These are phyloP conservation scores for Pterophyllum scalare DNA, from an alignment of 2,113 vertebrate genomes.

Conservation along the genomic window DNA sequence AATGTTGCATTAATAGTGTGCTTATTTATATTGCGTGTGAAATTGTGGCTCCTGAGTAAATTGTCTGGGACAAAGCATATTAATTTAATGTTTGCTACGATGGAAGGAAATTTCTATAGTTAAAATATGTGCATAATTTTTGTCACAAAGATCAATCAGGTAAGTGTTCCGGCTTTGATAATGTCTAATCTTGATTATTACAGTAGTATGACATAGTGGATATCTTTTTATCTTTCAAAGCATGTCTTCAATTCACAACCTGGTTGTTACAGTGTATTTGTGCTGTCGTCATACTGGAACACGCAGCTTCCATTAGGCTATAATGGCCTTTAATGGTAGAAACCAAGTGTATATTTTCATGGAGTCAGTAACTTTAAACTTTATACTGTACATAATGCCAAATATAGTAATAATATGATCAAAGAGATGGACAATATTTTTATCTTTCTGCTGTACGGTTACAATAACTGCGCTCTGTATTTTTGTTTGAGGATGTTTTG, in stretches of 20 bases:
- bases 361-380: no score
- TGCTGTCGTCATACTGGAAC: not conserved
- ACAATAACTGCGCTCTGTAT: rapidly evolving
- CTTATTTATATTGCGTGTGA: not conserved
- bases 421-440: not conserved
- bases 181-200: not conserved
- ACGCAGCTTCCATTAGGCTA: not conserved
- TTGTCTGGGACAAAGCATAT: not conserved
- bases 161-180: rapidly evolving
- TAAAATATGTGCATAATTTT: not conserved
- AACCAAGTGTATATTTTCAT: not conserved
- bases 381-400: no score
- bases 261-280: not conserved
- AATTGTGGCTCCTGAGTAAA: not conserved
- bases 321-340: not conserved
- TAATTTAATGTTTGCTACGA: not conserved
- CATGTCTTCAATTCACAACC: no score
- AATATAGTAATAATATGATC: no score
- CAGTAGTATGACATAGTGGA: rapidly evolving
- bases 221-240: not conserved
- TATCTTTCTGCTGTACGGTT: not conserved
- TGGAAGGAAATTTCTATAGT: not conserved
- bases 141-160: not conserved
- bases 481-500: not conserved
- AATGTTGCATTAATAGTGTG: not conserved